Percentiles rank a stretch among this genome's conserved stretches.
Evolutionary conservation across 1,140 invertebrate genomes (phyloP).

Genomic region (Bradynema listronoti): DNA sequence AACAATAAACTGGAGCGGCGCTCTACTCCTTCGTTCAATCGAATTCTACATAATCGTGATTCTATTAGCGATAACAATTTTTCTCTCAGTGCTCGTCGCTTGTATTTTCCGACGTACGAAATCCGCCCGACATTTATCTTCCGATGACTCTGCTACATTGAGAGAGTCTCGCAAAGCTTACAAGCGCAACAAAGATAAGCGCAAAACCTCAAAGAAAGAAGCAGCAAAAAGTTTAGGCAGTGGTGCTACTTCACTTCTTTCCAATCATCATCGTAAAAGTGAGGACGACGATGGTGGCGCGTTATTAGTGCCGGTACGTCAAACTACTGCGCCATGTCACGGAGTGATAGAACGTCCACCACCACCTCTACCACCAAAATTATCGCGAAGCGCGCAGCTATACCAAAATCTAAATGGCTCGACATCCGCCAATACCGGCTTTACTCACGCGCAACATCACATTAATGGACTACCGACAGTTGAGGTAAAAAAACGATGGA

Average conservation of each 20-base stretch:
- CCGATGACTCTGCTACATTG: too few relatives aligned
- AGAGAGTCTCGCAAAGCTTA: too few relatives aligned
- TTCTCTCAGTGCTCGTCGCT: conserved; percentile 20
- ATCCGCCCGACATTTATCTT: too few relatives aligned
- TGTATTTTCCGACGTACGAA: conserved; percentile 14
- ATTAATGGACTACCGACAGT: conserved; percentile 27
- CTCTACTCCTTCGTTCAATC: conserved; percentile 9
- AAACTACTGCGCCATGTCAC: conserved; percentile 21
- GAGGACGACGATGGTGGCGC: too few relatives aligned
- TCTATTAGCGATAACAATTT: conserved; percentile 24
- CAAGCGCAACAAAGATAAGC: not conserved
- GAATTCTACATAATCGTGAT: conserved; percentile 28
- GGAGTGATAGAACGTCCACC: conserved; percentile 23
- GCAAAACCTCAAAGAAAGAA: conserved; percentile 3
- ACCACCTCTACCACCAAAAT: conserved; percentile 32
- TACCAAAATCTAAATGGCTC: not conserved
- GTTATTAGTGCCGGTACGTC: conserved; percentile 23
- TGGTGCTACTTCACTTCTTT: conserved; percentile 12
- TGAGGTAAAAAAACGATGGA: conserved; percentile 32
- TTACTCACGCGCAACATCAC: not conserved
- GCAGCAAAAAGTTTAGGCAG: not conserved
- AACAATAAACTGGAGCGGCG: conserved; percentile 6
- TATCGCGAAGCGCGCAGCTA: not conserved
- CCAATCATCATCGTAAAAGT: too few relatives aligned
- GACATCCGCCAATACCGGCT: conserved; percentile 4